A percentile compares a stretch with the other conserved stretches of the same genome.
Evolutionary conservation across 2,113 vertebrate genomes (phyloP).

Genomic region (Tychaedon coryphoeus): DNA sequence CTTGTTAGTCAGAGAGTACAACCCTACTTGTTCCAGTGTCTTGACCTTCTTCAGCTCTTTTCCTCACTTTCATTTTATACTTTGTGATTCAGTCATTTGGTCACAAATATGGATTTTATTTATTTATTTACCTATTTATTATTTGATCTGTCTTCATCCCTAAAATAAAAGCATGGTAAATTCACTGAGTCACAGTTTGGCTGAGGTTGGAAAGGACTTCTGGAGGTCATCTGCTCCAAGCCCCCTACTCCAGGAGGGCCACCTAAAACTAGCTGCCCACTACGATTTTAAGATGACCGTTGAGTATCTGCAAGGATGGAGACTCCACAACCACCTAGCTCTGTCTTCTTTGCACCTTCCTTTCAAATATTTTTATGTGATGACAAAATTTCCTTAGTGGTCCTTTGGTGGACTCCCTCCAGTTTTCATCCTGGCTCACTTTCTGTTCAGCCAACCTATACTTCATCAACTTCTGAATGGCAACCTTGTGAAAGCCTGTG

Average conservation of each 20-base stretch:
- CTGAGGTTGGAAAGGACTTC: neutral
- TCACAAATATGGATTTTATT: neutral
- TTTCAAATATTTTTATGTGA: neutral
- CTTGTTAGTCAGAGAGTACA: neutral
- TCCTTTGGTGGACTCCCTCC: neutral
- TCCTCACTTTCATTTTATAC: neutral
- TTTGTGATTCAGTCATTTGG: neutral
- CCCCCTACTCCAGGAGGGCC: neutral
- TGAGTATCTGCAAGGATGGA: neutral
- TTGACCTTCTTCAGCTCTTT: neutral
- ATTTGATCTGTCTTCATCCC: neutral
- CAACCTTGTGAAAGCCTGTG: neutral
- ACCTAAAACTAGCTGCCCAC: neutral
- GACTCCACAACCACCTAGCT: neutral
- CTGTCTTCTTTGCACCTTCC: neutral
- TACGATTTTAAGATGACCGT: neutral
- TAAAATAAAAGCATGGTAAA: neutral
- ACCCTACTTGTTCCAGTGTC: neutral
- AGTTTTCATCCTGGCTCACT: neutral
- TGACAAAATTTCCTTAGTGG: neutral
- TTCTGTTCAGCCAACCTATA: neutral
- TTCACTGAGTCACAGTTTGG: neutral
- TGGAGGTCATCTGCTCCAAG: neutral
- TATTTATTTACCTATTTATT: neutral
- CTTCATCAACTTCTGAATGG: neutral